Conservation (phyloP, 2,797 vertebrate species). For the Pangasius mekongensis region DNA sequence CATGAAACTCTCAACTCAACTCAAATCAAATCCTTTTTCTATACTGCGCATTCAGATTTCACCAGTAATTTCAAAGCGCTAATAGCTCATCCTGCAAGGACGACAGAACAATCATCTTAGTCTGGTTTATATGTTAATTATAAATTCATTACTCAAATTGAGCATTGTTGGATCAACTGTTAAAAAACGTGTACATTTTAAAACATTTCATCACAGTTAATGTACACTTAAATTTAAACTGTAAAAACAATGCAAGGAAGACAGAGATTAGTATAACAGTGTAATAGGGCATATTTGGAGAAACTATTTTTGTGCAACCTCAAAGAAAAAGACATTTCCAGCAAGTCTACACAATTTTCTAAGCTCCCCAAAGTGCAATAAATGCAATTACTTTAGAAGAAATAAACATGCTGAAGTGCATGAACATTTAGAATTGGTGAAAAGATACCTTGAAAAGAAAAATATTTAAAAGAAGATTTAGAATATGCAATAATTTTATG, state of each 20-base stretch:
- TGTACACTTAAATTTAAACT: constrained; percentile 6
- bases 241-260: not conserved
- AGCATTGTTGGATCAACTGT: not conserved
- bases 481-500: not conserved
- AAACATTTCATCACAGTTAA: not conserved
- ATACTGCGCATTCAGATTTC: constrained; percentile 40
- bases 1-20: constrained; percentile 47
- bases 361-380: not conserved
- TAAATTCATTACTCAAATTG: not conserved
- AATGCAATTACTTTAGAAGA: not conserved
- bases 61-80: constrained; percentile 30
- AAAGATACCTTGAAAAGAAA: not conserved
- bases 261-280: not conserved
- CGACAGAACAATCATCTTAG: constrained; percentile 42
- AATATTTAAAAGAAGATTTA: not conserved
- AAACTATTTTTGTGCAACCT: not conserved
- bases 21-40: constrained; percentile 49
- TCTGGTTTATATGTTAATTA: constrained; percentile 20
- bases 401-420: not conserved
- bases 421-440: not conserved
- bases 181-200: not conserved
- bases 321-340: not conserved
- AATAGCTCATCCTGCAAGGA: constrained; percentile 42
- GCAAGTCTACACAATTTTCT: not conserved
- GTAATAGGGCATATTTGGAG: not conserved